These are phyloP conservation scores for Cylindroiulus punctatus DNA, from an alignment of 2,888 invertebrate species.

Conservation along the genomic window DNA sequence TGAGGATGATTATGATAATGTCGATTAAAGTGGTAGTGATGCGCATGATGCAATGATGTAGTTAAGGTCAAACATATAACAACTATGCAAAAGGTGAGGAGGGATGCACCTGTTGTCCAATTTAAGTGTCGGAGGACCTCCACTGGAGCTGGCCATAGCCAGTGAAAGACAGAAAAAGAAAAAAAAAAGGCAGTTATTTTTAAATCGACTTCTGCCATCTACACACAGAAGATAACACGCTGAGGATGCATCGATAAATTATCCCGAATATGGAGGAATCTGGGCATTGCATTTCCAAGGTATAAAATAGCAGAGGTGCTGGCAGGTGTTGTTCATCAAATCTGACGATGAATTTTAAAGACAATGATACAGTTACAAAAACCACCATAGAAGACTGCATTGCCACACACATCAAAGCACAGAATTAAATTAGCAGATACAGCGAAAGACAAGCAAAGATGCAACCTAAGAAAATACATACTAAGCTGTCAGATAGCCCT, in stretches of 20 bases:
- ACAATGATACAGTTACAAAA: slow-evolving; percentile 4
- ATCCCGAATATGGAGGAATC: not conserved
- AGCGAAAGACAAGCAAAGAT: not conserved
- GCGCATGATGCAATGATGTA: not conserved
- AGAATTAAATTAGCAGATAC: not conserved
- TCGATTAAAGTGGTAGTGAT: not conserved
- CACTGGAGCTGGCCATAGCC: slow-evolving; percentile 54
- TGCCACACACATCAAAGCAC: not conserved
- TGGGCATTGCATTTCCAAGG: not conserved
- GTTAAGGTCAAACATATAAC: not conserved
- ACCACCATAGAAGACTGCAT: slow-evolving; percentile 26
- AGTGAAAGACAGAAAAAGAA: slow-evolving; percentile 55
- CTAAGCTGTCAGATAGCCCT: not conserved
- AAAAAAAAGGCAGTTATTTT: slow-evolving; percentile 51
- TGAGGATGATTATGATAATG: not conserved
- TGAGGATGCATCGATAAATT: slow-evolving; percentile 21
- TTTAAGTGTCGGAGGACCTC: slow-evolving; percentile 56
- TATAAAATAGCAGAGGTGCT: not conserved
- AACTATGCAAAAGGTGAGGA: slow-evolving; percentile 47
- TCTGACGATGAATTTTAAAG: not conserved
- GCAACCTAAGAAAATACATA: not conserved
- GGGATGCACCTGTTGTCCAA: slow-evolving; percentile 57
- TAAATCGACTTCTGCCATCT: not conserved
- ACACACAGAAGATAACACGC: slow-evolving; percentile 15
- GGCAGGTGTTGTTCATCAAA: not conserved